Evolutionary conservation across 2,113 vertebrate species (phyloP).

Genomic region (Odocoileus hemionus): DNA sequence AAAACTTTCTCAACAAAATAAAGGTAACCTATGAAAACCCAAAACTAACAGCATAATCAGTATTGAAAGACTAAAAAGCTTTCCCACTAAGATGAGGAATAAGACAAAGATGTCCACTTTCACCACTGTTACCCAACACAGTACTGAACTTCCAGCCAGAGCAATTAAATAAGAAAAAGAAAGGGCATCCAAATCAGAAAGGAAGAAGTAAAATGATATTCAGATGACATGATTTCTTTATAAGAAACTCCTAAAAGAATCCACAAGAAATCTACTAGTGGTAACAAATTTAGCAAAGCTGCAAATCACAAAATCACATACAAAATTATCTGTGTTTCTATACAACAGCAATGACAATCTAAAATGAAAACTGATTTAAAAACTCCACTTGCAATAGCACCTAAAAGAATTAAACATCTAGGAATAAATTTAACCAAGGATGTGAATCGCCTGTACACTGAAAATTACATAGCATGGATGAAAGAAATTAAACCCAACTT

Average conservation of each 20-base stretch:
- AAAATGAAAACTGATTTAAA: neutral
- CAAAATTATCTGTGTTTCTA: neutral
- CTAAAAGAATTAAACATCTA: neutral
- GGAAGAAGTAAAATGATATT: neutral
- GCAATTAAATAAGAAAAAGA: neutral
- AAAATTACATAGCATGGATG: neutral
- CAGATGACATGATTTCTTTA: neutral
- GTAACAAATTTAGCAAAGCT: neutral
- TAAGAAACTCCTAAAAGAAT: neutral
- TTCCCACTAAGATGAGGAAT: neutral
- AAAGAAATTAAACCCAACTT: neutral
- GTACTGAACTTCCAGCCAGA: neutral
- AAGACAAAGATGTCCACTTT: neutral
- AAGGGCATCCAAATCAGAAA: neutral
- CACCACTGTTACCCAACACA: neutral
- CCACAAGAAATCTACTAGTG: neutral
- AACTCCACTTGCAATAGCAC: neutral
- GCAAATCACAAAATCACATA: neutral
- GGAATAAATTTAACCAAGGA: neutral
- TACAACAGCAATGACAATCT: neutral
- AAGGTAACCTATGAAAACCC: neutral
- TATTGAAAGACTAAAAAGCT: neutral
- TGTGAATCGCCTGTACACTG: neutral
- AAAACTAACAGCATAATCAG: neutral
- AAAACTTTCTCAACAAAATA: neutral